Evolutionary conservation across 2,113 vertebrate species (phyloP).

Genomic region (Malurus alboscapulatus): DNA sequence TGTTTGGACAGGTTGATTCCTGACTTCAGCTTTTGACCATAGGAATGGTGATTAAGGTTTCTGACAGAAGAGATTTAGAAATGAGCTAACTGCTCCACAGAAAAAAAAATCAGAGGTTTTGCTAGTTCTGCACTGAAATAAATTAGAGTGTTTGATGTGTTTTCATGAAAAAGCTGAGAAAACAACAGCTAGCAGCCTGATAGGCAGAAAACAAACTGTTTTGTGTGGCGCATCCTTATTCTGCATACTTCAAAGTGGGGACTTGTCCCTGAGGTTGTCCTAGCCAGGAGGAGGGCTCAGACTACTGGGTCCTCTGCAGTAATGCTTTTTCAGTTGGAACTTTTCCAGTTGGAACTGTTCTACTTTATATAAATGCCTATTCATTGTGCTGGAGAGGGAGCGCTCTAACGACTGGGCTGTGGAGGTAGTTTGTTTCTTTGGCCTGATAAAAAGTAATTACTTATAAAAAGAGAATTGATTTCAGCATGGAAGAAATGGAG

Average conservation of each 20-base stretch:
- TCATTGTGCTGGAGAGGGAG: conserved; percentile 49
- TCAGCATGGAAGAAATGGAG: conserved; percentile 30
- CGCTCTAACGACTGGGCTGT: conserved; percentile 23
- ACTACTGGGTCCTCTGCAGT: conserved; percentile 48
- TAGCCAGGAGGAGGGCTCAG: neutral
- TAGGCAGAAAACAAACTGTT: neutral
- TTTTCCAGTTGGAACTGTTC: conserved; percentile 56
- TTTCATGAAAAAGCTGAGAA: neutral
- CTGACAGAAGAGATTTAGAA: neutral
- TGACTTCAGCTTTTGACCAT: neutral
- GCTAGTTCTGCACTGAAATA: neutral
- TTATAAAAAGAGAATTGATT: conserved; percentile 15
- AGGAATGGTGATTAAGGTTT: neutral
- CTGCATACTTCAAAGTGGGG: neutral
- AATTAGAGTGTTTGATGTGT: neutral
- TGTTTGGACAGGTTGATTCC: neutral
- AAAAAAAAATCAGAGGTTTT: neutral
- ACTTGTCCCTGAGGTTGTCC: neutral
- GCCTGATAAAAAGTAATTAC: conserved; percentile 35
- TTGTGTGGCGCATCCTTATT: neutral
- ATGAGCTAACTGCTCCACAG: neutral
- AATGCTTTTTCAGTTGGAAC: conserved; percentile 48
- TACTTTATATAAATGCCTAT: conserved; percentile 62
- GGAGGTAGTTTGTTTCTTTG: conserved; percentile 35
- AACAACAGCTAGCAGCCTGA: neutral